Base-by-base conservation (phyloP, 30 jellyfish, hydroid and myxozoan species). In the Aurelia aurita region DNA sequence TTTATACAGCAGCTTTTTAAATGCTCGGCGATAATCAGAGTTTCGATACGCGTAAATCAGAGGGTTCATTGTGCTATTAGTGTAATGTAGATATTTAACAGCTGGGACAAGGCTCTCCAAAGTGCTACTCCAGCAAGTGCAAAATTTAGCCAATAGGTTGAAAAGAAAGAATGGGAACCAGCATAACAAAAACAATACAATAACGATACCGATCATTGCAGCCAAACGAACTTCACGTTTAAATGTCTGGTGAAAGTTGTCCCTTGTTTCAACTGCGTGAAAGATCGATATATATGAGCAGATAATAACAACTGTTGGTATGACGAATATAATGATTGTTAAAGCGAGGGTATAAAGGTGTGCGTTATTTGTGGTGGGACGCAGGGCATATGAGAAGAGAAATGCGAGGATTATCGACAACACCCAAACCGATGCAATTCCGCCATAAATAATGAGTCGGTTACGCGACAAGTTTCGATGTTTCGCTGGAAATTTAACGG, bases 141-240 rank as follows among this genome's bases (percentile, higher is more conserved):
- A 89, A 69, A 74, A 82, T 45, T 58, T 80, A 1, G 81, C 51
- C 22, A 90, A 69, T 15, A 90, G 34, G 29, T 90, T 90, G 51
- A 90, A 71, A n/a, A 90, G 79, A 43, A 90, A 90, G 61, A 90
- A 90, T 14, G 97, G 97, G 29, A 83, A 76, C 97, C 97, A 90
- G 69, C 97, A 90, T 16, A 82, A 77, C 3, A 90, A 46, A 58
- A 90, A 90, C 69, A 90, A 45, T 8, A 82, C 64, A 53, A 90
- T 90, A 35, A 90, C 97, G 2, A 90, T 82, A 10, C 95, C 97
- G 67, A 90, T 90, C 95, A 83, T 90, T 11, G 85, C 91, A 31
- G 97, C 95, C 39, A 90, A 76, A 13, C 91, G 88, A 57, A 90
- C 79, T 65, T 90, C 97, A 49, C 78, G 74, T 51, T 71, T 57